Base-by-base conservation (phyloP, 2,113 vertebrate species). In the Xenopus borealis region DNA sequence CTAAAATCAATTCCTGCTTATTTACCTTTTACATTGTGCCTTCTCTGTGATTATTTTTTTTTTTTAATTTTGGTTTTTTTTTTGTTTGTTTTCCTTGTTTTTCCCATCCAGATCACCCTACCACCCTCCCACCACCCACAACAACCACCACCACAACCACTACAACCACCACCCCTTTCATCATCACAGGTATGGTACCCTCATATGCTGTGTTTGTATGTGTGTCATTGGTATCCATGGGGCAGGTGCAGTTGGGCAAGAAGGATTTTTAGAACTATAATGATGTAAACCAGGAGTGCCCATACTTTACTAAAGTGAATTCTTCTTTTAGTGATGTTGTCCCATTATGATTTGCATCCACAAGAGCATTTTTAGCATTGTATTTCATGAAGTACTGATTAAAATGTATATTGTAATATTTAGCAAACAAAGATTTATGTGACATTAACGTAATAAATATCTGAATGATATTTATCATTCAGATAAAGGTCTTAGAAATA, bases 91-190 rank as follows among this genome's bases (percentile, higher is more conserved):
- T 87, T 85, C 86, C 91, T 92, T 92, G 90, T 85, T 89, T 81
- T 81, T 85, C 91, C 87, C 92, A 92, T 93, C 91, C 91, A 93
- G 92, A 93, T 92, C 89, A 87, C 90, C 92, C 88, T 88, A 93
- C 92, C 90, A 93, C 92, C 89, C 80, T 89, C 92, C 92, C 90
- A 91, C 91, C 89, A 88, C 89, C 91, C 91, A 93, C 92, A 88
- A 92, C 92, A 86, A 91, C 91, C 89, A 88, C 23, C 23, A 27
- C 88, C 87, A 91, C 84, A 74, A 80, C 87, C 86, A 91, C 87
- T 85, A 91, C 85, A 88, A 89, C 87, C 86, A 91, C 85, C 89
- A 90, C 86, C 86, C 89, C 86, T 84, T 87, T 86, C 90, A 91
- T 87, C 89, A 89, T 88, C 85, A 65, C 91, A 93, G 92, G 92